Evolutionary conservation across 2,888 invertebrate genomes (phyloP), one percentile per base, ranked within the genome.

Genomic region (Metacarcinus magister): DNA sequence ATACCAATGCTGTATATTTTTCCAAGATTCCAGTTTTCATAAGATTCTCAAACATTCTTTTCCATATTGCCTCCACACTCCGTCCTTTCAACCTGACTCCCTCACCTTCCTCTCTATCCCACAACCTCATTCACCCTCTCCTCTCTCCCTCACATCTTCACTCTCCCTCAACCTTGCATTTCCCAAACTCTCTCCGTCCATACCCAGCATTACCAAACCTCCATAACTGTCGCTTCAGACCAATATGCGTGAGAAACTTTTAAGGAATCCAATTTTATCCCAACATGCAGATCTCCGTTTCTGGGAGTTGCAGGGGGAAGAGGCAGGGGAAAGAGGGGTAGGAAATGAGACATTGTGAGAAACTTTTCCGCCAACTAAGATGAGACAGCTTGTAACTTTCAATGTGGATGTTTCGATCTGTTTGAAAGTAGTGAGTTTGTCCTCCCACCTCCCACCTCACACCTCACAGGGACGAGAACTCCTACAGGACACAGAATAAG

Each of bases 261-360:
- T 82, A 82, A 82, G 82, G 82, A 82, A 82, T 82, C 82, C 92
- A 92, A 92, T 82, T 82, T 82, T 32, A 82, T 82, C 82, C 82
- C 82, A 82, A 82, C 82, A 82, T 32, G 32, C 82, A 82, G 82
- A 82, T 82, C 32, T 82, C 82, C 82, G 82, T 82, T 32, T 28
- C 7, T 32, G 82, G 32, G 82, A 82, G 82, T 82, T 82, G 82
- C 32, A 32, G 82, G 82, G 13, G n/a, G 32, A 13, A 82, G 82
- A 8, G 32, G 13, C 32, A 1, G 82, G 82, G 67, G n/a, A 23
- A 67, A 82, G 82, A 23, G 32, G 82, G 32, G 10, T 10, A 82
- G 82, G 32, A 82, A 67, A 82, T 82, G 82, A 82, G 82, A 82
- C 82, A 82, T 82, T 82, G 82, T 82, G 82, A 82, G 82, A 13